A percentile compares a stretch with the other conserved stretches of the same genome.
Conservation (phyloP, 1,140 invertebrate species). For the Drosophila ficusphila region DNA sequence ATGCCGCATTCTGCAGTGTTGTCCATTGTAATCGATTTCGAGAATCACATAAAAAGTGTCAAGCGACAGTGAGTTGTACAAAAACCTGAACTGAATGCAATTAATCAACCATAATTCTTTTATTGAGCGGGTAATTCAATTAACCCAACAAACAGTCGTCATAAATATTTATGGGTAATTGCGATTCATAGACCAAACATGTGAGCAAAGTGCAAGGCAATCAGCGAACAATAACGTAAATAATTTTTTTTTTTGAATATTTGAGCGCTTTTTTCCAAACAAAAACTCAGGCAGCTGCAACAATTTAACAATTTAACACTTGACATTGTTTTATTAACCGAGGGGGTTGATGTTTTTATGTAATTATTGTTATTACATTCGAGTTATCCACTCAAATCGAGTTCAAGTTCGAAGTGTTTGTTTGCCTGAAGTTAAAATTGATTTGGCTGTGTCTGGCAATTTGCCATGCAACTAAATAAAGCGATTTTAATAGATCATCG, state of each 20-base stretch:
- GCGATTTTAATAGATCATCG: conserved; percentile 68
- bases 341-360: neutral
- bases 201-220: conserved; percentile 47
- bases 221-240: conserved; percentile 36
- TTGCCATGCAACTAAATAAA: conserved; percentile 69
- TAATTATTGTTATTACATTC: conserved; percentile 62
- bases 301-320: conserved; percentile 55
- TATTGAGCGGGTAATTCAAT: conserved; percentile 58
- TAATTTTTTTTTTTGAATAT: conserved; percentile 57
- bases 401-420: conserved; percentile 62
- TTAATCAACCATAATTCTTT: conserved; percentile 71
- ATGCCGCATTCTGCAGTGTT: conserved; percentile 33
- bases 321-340: conserved; percentile 66
- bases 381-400: conserved; percentile 39
- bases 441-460: conserved; percentile 42
- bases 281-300: conserved; percentile 30
- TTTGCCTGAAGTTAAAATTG: conserved; percentile 21
- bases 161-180: conserved; percentile 58
- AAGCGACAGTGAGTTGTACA: conserved; percentile 1
- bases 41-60: conserved; percentile 43
- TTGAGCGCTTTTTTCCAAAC: conserved; percentile 9
- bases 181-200: conserved; percentile 52
- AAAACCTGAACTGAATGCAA: conserved; percentile 61
- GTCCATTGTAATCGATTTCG: conserved; percentile 52
- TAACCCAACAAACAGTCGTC: conserved; percentile 46